A percentile compares a stretch with the other conserved stretches of the same genome.
phyloP scores from a whole-genome alignment of 2,797 vertebrate species.

The Odontamblyopus lacepedii region DNA sequence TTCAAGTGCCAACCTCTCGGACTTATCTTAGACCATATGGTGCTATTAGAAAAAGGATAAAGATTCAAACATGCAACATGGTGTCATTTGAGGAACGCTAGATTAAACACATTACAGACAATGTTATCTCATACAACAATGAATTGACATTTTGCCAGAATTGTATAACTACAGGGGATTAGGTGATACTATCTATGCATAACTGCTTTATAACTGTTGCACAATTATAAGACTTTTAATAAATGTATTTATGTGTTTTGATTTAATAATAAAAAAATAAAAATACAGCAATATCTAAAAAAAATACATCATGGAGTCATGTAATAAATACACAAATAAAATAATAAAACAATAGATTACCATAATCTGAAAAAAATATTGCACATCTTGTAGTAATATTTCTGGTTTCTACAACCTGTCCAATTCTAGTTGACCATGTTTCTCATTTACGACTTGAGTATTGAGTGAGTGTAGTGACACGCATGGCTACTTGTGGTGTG shows the following conservation, averaged over 20 bases:
- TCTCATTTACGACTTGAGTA: constrained; percentile 15
- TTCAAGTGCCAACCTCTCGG: constrained; percentile 34
- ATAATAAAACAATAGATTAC: neutral
- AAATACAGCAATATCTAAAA: no score
- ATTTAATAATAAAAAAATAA: no score
- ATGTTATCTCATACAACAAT: neutral
- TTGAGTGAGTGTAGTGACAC: constrained; percentile 42
- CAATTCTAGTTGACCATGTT: constrained; percentile 13
- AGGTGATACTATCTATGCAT: no score
- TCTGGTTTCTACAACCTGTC: constrained; percentile 8
- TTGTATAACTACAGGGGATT: neutral
- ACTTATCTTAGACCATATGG: constrained; percentile 42
- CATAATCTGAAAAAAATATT: neutral
- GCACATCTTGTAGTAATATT: neutral
- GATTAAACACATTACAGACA: neutral
- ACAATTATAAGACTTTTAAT: no score
- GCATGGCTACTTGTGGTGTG: constrained; percentile 52
- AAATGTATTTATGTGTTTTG: no score
- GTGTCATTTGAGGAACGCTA: neutral
- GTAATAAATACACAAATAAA: neutral
- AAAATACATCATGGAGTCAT: no score
- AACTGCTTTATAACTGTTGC: no score
- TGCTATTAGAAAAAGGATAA: constrained; percentile 17
- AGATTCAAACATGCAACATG: constrained; percentile 7
- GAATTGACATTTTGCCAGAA: neutral